Percentiles rank a stretch among this genome's conserved stretches.
Conservation (phyloP, 2,113 vertebrate species). For the Bubo blakistoni region DNA sequence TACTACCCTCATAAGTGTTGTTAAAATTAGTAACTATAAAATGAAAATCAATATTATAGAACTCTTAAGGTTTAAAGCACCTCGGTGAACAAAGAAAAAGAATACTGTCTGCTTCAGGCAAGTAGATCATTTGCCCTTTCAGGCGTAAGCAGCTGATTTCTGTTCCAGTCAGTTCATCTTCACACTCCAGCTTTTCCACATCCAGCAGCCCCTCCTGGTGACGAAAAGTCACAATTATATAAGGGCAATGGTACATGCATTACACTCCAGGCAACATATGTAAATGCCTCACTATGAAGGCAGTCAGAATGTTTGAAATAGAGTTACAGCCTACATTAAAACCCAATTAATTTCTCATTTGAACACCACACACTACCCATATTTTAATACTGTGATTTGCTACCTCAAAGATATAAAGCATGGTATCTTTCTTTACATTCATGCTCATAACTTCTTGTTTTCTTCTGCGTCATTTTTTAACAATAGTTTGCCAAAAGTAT, state of each 20-base stretch:
- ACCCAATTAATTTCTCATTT: background rate
- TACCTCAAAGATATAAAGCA: background rate
- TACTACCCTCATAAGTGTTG: background rate
- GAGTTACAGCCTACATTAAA: background rate
- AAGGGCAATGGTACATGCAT: background rate
- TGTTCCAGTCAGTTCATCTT: constrained; percentile 94
- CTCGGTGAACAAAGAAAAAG: constrained; percentile 98
- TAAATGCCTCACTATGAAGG: background rate
- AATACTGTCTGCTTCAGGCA: constrained; percentile 98
- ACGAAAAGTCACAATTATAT: background rate
- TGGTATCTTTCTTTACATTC: background rate
- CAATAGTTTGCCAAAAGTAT: background rate
- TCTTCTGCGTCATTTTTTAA: background rate
- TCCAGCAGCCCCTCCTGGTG: constrained; percentile 92
- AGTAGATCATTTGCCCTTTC: constrained; percentile 98
- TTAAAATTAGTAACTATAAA: background rate
- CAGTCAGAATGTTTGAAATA: background rate
- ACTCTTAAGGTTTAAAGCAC: constrained; percentile 66
- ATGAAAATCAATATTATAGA: background rate
- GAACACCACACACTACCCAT: background rate
- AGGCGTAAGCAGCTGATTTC: constrained; percentile 96
- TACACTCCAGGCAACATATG: background rate
- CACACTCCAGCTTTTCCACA: constrained; percentile 92
- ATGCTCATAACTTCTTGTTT: background rate
- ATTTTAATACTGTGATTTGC: background rate